Evolutionary conservation across 2,797 vertebrate species (phyloP), one percentile per base, ranked within the genome.

Genomic region (Kryptopterus vitreolus): DNA sequence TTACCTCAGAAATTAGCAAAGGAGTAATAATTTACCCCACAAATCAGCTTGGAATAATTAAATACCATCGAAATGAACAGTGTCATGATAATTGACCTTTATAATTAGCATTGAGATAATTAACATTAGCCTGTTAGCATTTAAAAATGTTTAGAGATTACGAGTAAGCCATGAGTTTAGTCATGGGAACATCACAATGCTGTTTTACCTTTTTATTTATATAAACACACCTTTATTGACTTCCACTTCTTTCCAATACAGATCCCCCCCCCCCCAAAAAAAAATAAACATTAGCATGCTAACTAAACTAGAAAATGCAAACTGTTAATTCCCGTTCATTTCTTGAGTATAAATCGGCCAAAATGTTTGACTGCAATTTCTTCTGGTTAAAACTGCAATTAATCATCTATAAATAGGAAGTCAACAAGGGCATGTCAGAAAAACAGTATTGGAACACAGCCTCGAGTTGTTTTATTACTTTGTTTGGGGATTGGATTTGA

Each of bases 91-190:
- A 43, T 43, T 4, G 7, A 43, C 38, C 38, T 43, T 2, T 7
- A 2, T 7, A 43, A 1, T 10, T n/a, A n/a, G n/a, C n/a, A n/a
- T n/a, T n/a, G 38, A 10, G 2, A 10, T 43, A 4, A 43, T 9
- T 68, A 68, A 22, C 43, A 72, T 73, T 73, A 73, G 71, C 71
- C 53, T 57, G 71, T 73, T 73, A 73, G 70, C 70, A 73, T 73
- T 38, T 3, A 4, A 62, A 33, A 52, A 26, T 11, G 31, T 57
- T 73, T 24, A 73, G 33, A 24, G 31, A 73, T 73, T 58, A 72
- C 33, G 16, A 50, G 9, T 15, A 50, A 71, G 48, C 48, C 69
- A 53, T 33, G 26, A 13, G 48, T 26, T 71, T 53, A 70, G 68
- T 70, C 26, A 29, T 24, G n/a, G 5, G 29, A 18, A 52, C 69